Evolutionary conservation across 2,888 invertebrate species (phyloP).

Genomic region (Biston betularia): DNA sequence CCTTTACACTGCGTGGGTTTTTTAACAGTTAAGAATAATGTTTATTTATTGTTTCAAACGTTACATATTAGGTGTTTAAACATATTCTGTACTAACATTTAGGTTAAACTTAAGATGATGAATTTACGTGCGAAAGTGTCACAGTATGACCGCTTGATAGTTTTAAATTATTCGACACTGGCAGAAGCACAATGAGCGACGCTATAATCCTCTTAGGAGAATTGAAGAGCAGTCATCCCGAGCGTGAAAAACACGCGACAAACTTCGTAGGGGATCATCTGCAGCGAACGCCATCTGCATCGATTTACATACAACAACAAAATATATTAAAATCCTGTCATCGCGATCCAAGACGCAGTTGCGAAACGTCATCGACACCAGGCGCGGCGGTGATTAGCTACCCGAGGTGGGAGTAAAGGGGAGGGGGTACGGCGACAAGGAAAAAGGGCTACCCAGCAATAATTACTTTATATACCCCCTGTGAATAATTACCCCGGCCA

Average conservation of each 20-base stretch:
- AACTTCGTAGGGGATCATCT: conserved; percentile 23
- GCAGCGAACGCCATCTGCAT: conserved; percentile 63
- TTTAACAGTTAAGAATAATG: conserved; percentile 71
- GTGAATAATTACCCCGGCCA: conserved; percentile 83
- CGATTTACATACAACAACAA: conserved; percentile 81
- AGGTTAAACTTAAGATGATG: no score
- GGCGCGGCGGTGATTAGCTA: conserved; percentile 78
- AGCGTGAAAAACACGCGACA: conserved; percentile 16
- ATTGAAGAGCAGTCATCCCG: conserved; percentile 2
- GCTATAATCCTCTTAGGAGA: background rate
- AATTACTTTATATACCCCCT: conserved; percentile 84
- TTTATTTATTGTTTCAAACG: conserved; percentile 72
- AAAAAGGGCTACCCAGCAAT: conserved; percentile 84
- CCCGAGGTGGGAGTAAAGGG: conserved; percentile 49
- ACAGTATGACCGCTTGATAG: no score
- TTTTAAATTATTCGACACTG: no score
- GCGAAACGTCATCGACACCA: conserved; percentile 82
- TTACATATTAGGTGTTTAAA: conserved; percentile 41
- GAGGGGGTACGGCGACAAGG: conserved; percentile 72
- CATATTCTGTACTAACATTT: no score
- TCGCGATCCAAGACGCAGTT: conserved; percentile 78
- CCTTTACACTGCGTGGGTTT: conserved; percentile 72
- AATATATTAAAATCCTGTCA: conserved; percentile 86
- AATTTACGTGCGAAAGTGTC: background rate
- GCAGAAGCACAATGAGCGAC: background rate